These are phyloP conservation scores for Tridacna gigas DNA, from an alignment of 2,888 invertebrate species.

Conservation along the genomic window DNA sequence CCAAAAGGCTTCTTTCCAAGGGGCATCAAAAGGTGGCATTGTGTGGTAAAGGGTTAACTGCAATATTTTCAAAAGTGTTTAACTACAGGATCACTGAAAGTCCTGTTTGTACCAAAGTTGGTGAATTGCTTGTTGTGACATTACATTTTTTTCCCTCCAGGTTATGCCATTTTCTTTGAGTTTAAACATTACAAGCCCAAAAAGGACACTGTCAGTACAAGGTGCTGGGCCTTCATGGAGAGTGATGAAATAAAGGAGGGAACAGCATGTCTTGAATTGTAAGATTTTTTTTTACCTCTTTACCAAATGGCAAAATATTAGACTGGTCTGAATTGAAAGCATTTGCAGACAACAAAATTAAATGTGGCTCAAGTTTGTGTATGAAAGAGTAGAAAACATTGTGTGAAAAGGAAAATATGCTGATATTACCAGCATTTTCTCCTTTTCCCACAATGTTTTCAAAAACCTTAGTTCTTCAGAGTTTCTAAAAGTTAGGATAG, in stretches of 20 bases:
- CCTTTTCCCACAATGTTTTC: background rate
- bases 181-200: slow-evolving; percentile 84
- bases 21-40: too few species aligned
- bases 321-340: background rate
- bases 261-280: slow-evolving; percentile 80
- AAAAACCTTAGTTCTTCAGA: too few species aligned
- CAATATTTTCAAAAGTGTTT: too few species aligned
- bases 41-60: too few species aligned
- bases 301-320: background rate
- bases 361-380: too few species aligned
- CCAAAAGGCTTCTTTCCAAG: too few species aligned
- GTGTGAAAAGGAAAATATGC: background rate
- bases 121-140: too few species aligned
- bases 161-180: slow-evolving; percentile 83
- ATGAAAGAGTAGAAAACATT: too few species aligned
- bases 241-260: slow-evolving; percentile 83
- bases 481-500: too few species aligned
- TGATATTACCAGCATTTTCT: background rate
- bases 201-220: slow-evolving; percentile 79
- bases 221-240: slow-evolving; percentile 83
- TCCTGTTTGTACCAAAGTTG: too few species aligned
- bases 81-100: too few species aligned
- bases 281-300: slow-evolving; percentile 54
- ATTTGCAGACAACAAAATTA: background rate
- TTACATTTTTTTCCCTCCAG: slow-evolving; percentile 64